Conservation (phyloP, 2,113 vertebrate genomes). For the Sisor rabdophorus region DNA sequence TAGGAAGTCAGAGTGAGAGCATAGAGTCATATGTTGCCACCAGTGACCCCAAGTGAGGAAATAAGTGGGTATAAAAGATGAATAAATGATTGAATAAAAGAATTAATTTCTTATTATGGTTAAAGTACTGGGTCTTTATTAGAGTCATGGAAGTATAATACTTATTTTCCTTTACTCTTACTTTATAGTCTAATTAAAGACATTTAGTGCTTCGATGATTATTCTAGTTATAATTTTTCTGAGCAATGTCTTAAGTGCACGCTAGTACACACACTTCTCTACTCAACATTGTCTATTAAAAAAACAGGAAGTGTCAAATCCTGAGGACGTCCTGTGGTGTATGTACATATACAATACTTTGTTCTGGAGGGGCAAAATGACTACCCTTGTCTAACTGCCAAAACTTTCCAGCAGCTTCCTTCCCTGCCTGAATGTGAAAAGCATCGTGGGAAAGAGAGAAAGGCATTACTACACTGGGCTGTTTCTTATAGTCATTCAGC, state of each 20-base stretch:
- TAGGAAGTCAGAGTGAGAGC: too few species aligned
- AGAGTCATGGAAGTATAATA: neutral
- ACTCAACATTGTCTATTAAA: conserved; percentile 54
- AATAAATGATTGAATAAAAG: neutral
- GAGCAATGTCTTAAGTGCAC: neutral
- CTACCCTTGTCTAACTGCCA: conserved; percentile 41
- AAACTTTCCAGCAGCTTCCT: conserved; percentile 64
- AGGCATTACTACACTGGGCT: conserved; percentile 50
- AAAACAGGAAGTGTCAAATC: conserved; percentile 72
- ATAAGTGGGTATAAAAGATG: too few species aligned
- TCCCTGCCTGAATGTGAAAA: conserved; percentile 55
- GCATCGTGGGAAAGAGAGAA: conserved; percentile 71
- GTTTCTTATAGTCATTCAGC: conserved; percentile 50
- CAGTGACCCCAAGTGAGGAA: too few species aligned
- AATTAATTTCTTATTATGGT: neutral
- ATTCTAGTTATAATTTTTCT: neutral
- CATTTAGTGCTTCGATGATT: neutral
- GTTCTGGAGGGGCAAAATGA: conserved; percentile 35
- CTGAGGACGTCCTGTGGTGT: conserved; percentile 72
- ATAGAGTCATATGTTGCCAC: too few species aligned
- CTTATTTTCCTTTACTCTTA: neutral
- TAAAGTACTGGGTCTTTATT: neutral
- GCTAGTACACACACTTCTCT: conserved; percentile 48
- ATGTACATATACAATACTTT: conserved; percentile 52
- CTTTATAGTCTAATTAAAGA: neutral